phyloP scores from a whole-genome alignment of 2,888 invertebrate species.

The Xanthorhoe spadicearia region DNA sequence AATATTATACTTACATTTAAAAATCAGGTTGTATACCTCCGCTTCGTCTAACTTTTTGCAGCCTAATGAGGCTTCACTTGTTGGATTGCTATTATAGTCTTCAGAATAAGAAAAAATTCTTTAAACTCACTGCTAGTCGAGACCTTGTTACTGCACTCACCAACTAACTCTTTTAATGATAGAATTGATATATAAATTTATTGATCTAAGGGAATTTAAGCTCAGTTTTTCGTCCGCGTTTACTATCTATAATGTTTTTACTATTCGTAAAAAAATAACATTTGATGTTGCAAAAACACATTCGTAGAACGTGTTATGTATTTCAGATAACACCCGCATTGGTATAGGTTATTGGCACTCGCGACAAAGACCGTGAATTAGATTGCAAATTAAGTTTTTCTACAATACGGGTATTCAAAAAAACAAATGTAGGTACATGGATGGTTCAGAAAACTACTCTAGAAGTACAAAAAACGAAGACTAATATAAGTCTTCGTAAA shows the following conservation, averaged over 20 bases:
- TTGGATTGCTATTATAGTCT: neutral
- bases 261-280: no score
- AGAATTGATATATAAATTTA: no score
- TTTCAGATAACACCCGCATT: conserved; percentile 57
- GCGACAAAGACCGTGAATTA: conserved; percentile 53
- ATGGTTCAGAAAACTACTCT: no score
- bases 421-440: no score
- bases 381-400: conserved; percentile 29
- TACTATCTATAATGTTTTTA: no score
- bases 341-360: conserved; percentile 62
- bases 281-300: neutral
- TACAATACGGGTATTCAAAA: conserved; percentile 17
- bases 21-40: neutral
- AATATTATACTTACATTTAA: neutral
- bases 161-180: no score
- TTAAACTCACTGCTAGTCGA: neutral
- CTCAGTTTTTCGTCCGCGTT: no score
- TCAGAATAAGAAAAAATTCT: neutral
- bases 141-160: no score
- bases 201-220: no score
- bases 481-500: no score
- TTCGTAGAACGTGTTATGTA: conserved; percentile 3
- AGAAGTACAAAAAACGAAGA: no score
- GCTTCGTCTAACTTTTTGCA: neutral
- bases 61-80: neutral